Evolutionary conservation across 2,797 vertebrate species (phyloP).

Genomic region (Gephyroberyx darwinii): DNA sequence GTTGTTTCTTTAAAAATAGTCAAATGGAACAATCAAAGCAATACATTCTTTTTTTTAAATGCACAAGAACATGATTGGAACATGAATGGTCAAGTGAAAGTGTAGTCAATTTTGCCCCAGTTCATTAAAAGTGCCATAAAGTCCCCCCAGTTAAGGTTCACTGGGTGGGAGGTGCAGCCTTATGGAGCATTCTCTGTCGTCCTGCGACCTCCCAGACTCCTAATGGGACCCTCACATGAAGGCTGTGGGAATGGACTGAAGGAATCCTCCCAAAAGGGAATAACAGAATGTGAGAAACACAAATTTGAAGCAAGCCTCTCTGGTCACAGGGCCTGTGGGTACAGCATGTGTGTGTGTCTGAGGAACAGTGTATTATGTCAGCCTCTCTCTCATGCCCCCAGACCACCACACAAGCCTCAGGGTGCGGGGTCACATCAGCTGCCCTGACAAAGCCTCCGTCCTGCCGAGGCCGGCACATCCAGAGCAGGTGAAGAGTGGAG

Average conservation of each 20-base stretch:
- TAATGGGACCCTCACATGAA: slow-evolving; percentile 55
- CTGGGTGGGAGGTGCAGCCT: slow-evolving; percentile 47
- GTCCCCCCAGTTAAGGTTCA: slow-evolving; percentile 45
- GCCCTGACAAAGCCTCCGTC: slow-evolving; percentile 26
- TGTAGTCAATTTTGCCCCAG: neutral
- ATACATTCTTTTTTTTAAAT: too few species aligned
- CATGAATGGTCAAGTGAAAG: slow-evolving; percentile 19
- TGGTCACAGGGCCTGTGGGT: slow-evolving; percentile 62
- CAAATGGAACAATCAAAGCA: too few species aligned
- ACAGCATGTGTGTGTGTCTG: slow-evolving; percentile 39
- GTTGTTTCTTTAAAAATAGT: too few species aligned
- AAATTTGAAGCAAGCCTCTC: slow-evolving; percentile 59
- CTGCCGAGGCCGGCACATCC: neutral
- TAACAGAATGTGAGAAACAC: slow-evolving; percentile 61
- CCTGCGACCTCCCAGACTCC: slow-evolving; percentile 45
- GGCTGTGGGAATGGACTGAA: slow-evolving; percentile 75
- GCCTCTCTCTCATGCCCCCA: slow-evolving; percentile 62
- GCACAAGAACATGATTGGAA: neutral
- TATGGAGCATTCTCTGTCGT: slow-evolving; percentile 38
- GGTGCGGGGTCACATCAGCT: slow-evolving; percentile 32
- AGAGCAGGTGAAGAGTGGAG: slow-evolving; percentile 9
- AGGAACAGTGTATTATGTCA: slow-evolving; percentile 48
- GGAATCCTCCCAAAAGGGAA: slow-evolving; percentile 70
- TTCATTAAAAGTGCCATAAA: slow-evolving; percentile 45
- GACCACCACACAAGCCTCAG: slow-evolving; percentile 24